Evolutionary conservation across 1,140 invertebrate genomes (phyloP), one percentile per base, ranked within the genome.

Genomic region (Sycophaga agraensis): DNA sequence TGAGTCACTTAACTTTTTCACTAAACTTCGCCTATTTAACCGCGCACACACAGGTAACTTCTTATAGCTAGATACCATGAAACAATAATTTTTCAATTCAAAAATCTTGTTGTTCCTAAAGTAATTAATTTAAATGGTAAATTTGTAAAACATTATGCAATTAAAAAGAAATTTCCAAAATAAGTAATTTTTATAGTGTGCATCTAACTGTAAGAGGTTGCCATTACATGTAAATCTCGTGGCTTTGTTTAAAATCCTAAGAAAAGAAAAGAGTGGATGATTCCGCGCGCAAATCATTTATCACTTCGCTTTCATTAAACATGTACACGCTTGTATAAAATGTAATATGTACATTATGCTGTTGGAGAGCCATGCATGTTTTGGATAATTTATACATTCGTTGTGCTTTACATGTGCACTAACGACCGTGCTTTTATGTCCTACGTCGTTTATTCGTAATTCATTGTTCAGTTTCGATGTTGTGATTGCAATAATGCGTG

Each of bases 1-100:
- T 71, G 69, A 69, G 69, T 71, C 49, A 59, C 37, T 45, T 68
- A 62, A 71, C 66, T 71, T 67, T 43, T 56, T 62, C 59, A 62
- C 59, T 54, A 66, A 68, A 69, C 65, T 69, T 63, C 50, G 56
- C 60, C 58, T 51, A 43, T 14, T n/a, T n/a, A n/a, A n/a, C n/a
- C n/a, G n/a, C n/a, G n/a, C n/a, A n/a, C n/a, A n/a, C n/a, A n/a
- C n/a, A n/a, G n/a, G n/a, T n/a, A n/a, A n/a, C n/a, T n/a, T n/a
- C n/a, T n/a, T n/a, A n/a, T n/a, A n/a, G n/a, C n/a, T n/a, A n/a
- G n/a, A n/a, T n/a, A n/a, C n/a, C n/a, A n/a, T n/a, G n/a, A n/a
- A n/a, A n/a, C n/a, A n/a, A n/a, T n/a, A n/a, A n/a, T n/a, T n/a
- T n/a, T n/a, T n/a, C n/a, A n/a, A n/a, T n/a, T n/a, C n/a, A n/a